phyloP scores from a whole-genome alignment of 1,140 invertebrate genomes.

The Hypothenemus hampei region DNA sequence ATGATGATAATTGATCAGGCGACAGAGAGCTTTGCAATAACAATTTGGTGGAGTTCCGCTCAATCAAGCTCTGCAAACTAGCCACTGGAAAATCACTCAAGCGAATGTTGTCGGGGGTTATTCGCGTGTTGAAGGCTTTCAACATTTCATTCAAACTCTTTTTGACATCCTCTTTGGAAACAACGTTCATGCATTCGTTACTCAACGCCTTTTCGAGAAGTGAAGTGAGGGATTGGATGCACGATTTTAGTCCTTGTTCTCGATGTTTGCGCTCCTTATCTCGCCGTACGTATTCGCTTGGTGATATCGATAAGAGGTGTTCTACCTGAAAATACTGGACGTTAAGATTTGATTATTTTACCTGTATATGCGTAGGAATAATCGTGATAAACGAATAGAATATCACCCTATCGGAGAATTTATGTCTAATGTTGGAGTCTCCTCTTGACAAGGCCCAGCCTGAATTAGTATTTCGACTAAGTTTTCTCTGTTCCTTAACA shows the following conservation, averaged over 20 bases:
- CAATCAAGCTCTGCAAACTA: conserved; percentile 26
- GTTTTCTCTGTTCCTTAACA: conserved; percentile 1
- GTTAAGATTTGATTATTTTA: not conserved
- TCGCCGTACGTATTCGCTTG: conserved; percentile 30
- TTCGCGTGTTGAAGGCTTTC: conserved; percentile 25
- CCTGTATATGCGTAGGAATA: not conserved
- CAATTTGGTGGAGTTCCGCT: not conserved
- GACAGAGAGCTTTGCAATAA: conserved; percentile 7
- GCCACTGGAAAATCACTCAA: conserved; percentile 12
- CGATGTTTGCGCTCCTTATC: conserved; percentile 27
- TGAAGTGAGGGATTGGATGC: conserved; percentile 30
- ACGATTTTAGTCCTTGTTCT: conserved; percentile 28
- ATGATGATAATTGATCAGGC: conserved; percentile 17
- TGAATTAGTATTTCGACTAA: conserved; percentile 16
- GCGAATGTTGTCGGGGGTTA: not conserved
- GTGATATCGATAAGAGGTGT: conserved; percentile 28
- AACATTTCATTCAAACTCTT: conserved; percentile 25
- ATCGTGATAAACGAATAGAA: conserved; percentile 1
- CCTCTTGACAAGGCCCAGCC: conserved; percentile 23
- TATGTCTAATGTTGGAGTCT: conserved; percentile 19
- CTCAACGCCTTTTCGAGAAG: conserved; percentile 30
- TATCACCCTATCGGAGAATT: conserved; percentile 24
- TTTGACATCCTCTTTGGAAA: conserved; percentile 23
- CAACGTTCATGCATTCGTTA: conserved; percentile 4
- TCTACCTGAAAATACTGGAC: conserved; percentile 18